phyloP scores from a whole-genome alignment of 2,797 vertebrate genomes.

The Halcyon badia region DNA sequence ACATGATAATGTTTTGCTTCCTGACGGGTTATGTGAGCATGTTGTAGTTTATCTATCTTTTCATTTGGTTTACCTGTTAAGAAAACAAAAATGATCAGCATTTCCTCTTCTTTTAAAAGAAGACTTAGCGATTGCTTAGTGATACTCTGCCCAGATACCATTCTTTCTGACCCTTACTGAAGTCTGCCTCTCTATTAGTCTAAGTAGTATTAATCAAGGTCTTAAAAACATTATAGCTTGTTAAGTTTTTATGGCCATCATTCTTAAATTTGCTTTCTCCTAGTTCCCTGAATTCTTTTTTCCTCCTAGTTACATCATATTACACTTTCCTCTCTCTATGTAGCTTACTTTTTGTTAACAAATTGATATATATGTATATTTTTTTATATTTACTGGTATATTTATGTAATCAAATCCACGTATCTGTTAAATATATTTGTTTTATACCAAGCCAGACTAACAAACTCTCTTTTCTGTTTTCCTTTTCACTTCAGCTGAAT shows the following conservation, averaged over 20 bases:
- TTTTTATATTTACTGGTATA: neutral
- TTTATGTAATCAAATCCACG: neutral
- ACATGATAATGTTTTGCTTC: neutral
- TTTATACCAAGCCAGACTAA: neutral
- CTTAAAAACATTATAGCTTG: neutral
- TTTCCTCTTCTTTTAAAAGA: neutral
- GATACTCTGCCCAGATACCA: neutral
- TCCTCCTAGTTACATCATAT: neutral
- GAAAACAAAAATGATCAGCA: neutral
- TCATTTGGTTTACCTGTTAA: neutral
- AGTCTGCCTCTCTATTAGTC: neutral
- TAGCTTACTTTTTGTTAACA: neutral
- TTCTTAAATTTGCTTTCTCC: neutral
- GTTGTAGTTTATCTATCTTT: neutral
- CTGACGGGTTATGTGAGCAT: neutral
- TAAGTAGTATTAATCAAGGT: neutral
- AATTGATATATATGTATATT: neutral
- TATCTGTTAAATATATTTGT: neutral
- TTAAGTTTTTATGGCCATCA: neutral
- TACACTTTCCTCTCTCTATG: neutral
- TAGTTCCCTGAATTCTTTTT: neutral
- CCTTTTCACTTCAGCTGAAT: neutral
- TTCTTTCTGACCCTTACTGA: neutral
- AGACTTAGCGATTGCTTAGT: neutral
- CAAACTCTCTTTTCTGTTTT: neutral